A percentile compares a stretch with the other conserved stretches of the same genome.
These are phyloP conservation scores for Drosophila nigricruria DNA, from an alignment of 2,888 invertebrate species.

Conservation along the genomic window DNA sequence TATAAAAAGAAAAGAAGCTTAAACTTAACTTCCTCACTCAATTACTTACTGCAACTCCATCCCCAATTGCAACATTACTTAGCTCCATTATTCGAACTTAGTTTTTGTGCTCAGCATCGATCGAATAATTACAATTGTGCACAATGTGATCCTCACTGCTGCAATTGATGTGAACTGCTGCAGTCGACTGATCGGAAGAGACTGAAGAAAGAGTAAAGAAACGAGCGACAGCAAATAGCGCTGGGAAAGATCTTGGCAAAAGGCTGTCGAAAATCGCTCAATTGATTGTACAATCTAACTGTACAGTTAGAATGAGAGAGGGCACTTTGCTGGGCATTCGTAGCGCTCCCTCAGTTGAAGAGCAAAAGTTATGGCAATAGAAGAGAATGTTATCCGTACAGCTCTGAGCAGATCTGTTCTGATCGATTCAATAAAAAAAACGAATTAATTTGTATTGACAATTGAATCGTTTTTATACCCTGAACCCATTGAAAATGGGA, in stretches of 20 bases:
- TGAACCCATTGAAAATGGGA: too few species aligned
- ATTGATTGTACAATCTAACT: constrained; percentile 35
- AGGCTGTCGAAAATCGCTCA: constrained; percentile 58
- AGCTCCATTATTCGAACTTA: constrained; percentile 56
- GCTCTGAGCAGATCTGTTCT: neutral
- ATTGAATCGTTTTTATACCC: neutral
- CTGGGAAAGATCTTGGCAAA: constrained; percentile 42
- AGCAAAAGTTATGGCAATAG: constrained; percentile 19
- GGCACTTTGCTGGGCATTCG: neutral
- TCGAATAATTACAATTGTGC: constrained; percentile 23
- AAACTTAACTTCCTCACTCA: neutral
- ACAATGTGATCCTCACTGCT: constrained; percentile 25
- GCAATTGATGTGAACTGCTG: constrained; percentile 25
- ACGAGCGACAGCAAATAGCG: constrained; percentile 6
- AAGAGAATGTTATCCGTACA: constrained; percentile 14
- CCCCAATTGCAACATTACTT: constrained; percentile 51
- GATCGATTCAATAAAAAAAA: constrained; percentile 3
- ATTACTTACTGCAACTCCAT: constrained; percentile 50
- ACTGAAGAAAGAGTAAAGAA: constrained; percentile 48
- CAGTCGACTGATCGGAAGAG: constrained; percentile 39
- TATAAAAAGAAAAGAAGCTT: neutral
- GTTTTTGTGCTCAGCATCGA: constrained; percentile 30
- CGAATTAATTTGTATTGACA: constrained; percentile 1
- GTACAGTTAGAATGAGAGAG: constrained; percentile 38
- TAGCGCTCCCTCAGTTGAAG: constrained; percentile 15